phyloP scores from a whole-genome alignment of 1,140 invertebrate species.

The Tetramorium simillimum region DNA sequence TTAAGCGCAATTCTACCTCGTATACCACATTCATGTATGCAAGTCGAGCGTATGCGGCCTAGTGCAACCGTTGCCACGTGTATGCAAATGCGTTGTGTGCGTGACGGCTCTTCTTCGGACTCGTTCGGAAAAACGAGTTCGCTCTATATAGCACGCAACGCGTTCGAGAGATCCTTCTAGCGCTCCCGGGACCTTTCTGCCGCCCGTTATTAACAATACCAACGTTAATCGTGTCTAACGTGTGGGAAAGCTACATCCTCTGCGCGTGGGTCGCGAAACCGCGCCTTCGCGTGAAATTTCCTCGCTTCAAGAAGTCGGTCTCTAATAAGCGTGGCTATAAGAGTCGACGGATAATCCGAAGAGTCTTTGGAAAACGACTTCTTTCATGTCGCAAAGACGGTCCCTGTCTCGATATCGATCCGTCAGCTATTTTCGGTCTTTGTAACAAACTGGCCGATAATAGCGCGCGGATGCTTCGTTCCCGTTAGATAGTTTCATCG shows the following conservation, averaged over 20 bases:
- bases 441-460: not conserved
- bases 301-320: slow-evolving; percentile 29
- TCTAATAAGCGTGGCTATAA: slow-evolving; percentile 39
- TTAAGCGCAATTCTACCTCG: not conserved
- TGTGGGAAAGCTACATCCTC: slow-evolving; percentile 46
- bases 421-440: slow-evolving; percentile 14
- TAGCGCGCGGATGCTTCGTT: not conserved
- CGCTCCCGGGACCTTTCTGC: not conserved
- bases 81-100: slow-evolving; percentile 39
- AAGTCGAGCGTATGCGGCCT: not conserved
- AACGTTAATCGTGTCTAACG: slow-evolving; percentile 34
- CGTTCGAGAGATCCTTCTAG: slow-evolving; percentile 31
- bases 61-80: not conserved
- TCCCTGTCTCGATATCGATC: slow-evolving; percentile 19
- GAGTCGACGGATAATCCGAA: slow-evolving; percentile 3
- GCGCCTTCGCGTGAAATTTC: slow-evolving; percentile 34
- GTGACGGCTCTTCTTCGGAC: slow-evolving; percentile 2
- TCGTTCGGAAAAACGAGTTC: slow-evolving; percentile 24
- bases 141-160: slow-evolving; percentile 27
- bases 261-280: slow-evolving; percentile 51
- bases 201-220: slow-evolving; percentile 17
- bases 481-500: not conserved
- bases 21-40: not conserved
- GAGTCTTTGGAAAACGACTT: slow-evolving; percentile 4
- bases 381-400: slow-evolving; percentile 8